A percentile compares a stretch with the other conserved stretches of the same genome.
These are phyloP conservation scores for Nemopilema nomurai DNA, from an alignment of 30 jellyfish, hydroid and myxozoan genomes.

Conservation along the genomic window DNA sequence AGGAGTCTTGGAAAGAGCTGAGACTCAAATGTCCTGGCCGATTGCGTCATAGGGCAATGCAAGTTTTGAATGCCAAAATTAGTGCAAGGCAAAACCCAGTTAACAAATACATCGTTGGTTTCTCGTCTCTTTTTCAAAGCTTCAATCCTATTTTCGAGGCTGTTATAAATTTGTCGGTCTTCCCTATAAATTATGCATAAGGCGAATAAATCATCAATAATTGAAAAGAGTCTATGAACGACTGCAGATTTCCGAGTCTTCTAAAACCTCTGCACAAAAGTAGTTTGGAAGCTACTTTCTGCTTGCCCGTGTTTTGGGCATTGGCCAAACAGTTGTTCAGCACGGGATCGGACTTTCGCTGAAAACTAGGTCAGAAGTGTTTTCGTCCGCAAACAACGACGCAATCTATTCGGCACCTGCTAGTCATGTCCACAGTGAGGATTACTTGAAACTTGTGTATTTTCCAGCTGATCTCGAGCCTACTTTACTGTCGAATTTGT, in stretches of 20 bases:
- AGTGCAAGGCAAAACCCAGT: neutral
- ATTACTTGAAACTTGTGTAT: slow-evolving; percentile 45
- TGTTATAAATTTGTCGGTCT: slow-evolving; percentile 35
- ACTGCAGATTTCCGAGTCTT: slow-evolving; percentile 36
- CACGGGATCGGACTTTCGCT: neutral
- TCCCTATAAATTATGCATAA: slow-evolving; percentile 60
- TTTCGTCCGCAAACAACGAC: neutral
- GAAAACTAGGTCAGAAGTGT: neutral
- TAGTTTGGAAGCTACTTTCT: slow-evolving; percentile 2
- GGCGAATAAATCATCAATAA: slow-evolving; percentile 49
- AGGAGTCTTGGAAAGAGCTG: too few relatives aligned
- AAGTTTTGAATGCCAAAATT: neutral
- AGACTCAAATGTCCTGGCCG: too few relatives aligned
- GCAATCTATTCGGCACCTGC: slow-evolving; percentile 11
- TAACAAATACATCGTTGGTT: neutral
- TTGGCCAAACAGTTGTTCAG: neutral
- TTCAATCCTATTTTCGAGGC: slow-evolving; percentile 44
- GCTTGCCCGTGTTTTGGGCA: neutral
- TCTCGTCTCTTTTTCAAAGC: neutral
- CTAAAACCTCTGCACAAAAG: slow-evolving; percentile 38
- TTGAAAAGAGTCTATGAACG: slow-evolving; percentile 57
- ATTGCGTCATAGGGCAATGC: neutral
- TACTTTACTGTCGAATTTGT: slow-evolving; percentile 20
- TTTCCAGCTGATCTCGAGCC: slow-evolving; percentile 43
- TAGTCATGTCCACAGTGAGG: slow-evolving; percentile 11